Evolutionary conservation across 2,888 invertebrate species (phyloP).

Genomic region (Rotaria macrura): DNA sequence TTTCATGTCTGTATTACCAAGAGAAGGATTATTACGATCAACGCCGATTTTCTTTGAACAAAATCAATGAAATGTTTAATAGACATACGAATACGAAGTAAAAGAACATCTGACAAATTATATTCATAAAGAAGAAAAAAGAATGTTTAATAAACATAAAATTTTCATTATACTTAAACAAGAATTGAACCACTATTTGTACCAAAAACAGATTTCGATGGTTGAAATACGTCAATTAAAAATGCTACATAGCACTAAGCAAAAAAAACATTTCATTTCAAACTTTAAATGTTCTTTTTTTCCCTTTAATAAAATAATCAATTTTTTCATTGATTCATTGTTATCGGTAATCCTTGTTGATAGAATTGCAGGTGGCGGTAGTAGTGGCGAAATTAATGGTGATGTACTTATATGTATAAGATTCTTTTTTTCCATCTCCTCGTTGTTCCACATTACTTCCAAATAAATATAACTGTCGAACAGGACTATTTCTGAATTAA

Average conservation of each 20-base stretch:
- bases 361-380: neutral
- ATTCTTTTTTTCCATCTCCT: neutral
- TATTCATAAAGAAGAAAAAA: neutral
- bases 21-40: neutral
- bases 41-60: neutral
- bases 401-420: neutral
- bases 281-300: neutral
- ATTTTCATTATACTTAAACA: neutral
- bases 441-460: neutral
- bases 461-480: neutral
- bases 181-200: neutral
- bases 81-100: neutral
- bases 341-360: neutral
- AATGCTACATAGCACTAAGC: neutral
- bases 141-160: neutral
- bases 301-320: constrained; percentile 10
- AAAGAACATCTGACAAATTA: constrained; percentile 1
- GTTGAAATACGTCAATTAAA: neutral
- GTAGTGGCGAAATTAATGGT: neutral
- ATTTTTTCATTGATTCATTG: neutral
- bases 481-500: neutral
- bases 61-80: constrained; percentile 15
- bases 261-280: neutral
- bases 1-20: neutral
- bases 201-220: neutral